Evolutionary conservation across 2,888 invertebrate species (phyloP).

Genomic region (Epiblema foenella): DNA sequence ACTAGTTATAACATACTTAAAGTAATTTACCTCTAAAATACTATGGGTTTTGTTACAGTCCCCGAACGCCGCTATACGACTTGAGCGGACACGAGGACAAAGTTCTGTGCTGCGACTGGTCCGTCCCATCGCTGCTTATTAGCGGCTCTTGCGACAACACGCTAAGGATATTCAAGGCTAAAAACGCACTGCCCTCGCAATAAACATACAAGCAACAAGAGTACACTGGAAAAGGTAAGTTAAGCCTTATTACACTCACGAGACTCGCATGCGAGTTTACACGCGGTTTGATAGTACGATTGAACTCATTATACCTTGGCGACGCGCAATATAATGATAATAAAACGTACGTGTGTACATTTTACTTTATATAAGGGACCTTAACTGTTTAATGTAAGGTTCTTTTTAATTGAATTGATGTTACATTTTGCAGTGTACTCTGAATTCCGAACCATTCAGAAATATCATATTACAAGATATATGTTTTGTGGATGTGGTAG

Average conservation of each 20-base stretch:
- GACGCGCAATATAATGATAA: no score
- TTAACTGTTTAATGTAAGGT: background rate
- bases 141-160: conserved; percentile 98
- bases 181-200: conserved; percentile 63
- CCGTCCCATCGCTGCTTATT: conserved; percentile 92
- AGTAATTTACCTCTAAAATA: no score
- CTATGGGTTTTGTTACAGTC: conserved; percentile 80
- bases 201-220: background rate
- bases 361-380: background rate
- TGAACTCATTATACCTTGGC: no score
- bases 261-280: no score
- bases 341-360: no score
- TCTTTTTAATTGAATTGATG: background rate
- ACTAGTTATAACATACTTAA: no score
- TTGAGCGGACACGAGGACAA: conserved; percentile 97
- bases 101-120: conserved; percentile 97
- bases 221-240: conserved; percentile 22
- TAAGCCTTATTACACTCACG: background rate
- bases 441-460: background rate
- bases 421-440: conserved; percentile 29
- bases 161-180: conserved; percentile 93
- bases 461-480: background rate
- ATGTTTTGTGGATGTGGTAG: background rate
- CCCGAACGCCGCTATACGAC: conserved; percentile 96
- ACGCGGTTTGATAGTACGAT: no score